These are phyloP conservation scores for Drosophila antonietae DNA, from an alignment of 2,888 invertebrate species.

Conservation along the genomic window DNA sequence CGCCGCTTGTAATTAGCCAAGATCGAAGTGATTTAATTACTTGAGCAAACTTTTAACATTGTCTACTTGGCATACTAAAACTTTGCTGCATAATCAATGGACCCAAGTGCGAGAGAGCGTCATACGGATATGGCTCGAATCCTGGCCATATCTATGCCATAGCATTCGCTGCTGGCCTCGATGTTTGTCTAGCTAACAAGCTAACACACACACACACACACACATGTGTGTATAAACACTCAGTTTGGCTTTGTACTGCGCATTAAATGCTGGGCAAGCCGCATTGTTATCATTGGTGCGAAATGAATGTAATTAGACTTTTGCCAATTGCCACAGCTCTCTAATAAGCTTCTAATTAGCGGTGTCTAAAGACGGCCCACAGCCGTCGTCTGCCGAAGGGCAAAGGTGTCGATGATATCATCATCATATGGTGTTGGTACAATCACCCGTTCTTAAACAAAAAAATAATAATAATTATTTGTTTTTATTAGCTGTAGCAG, in stretches of 20 bases:
- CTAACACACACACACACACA: neutral
- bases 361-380: slow-evolving; percentile 35
- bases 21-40: slow-evolving; percentile 82
- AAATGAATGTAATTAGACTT: slow-evolving; percentile 75
- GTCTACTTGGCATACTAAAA: slow-evolving; percentile 72
- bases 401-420: slow-evolving; percentile 55
- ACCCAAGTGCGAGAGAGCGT: slow-evolving; percentile 42
- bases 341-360: slow-evolving; percentile 75
- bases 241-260: slow-evolving; percentile 25
- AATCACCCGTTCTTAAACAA: slow-evolving; percentile 26
- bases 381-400: slow-evolving; percentile 11
- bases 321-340: slow-evolving; percentile 58
- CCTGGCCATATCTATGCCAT: slow-evolving; percentile 10
- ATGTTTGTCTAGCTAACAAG: slow-evolving; percentile 29
- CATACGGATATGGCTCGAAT: slow-evolving; percentile 21
- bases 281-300: slow-evolving; percentile 71
- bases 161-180: neutral
- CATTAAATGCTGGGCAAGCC: slow-evolving; percentile 43
- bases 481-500: neutral
- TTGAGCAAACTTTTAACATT: slow-evolving; percentile 78
- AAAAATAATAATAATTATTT: neutral
- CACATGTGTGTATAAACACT: too few relatives aligned
- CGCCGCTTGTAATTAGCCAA: slow-evolving; percentile 77
- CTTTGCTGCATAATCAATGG: slow-evolving; percentile 61
- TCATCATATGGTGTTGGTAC: slow-evolving; percentile 41